A percentile compares a stretch with the other conserved stretches of the same genome.
These are phyloP conservation scores for Xestia sexstrigata DNA, from an alignment of 2,888 invertebrate genomes.

Conservation along the genomic window DNA sequence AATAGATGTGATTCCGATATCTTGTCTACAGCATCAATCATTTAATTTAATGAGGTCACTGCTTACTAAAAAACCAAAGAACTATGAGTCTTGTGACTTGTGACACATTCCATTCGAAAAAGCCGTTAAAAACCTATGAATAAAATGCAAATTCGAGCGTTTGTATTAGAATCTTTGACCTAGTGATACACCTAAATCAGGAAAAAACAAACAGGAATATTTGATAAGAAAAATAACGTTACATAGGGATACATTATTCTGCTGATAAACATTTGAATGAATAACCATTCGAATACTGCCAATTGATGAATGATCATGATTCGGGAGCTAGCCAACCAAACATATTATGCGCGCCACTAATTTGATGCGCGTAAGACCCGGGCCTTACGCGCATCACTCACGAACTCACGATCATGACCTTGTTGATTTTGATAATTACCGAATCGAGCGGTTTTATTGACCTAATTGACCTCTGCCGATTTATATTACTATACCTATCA, in stretches of 20 bases:
- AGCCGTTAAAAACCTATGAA: neutral
- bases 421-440: constrained; percentile 36
- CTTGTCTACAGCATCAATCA: neutral
- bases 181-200: constrained; percentile 30
- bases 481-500: constrained; percentile 29
- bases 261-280: constrained; percentile 18
- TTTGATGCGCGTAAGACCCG: constrained; percentile 1
- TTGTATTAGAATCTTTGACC: constrained; percentile 22
- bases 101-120: neutral
- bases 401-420: constrained; percentile 42
- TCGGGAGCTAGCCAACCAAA: neutral
- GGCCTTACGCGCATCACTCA: constrained; percentile 22
- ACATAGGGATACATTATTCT: constrained; percentile 6
- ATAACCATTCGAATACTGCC: constrained; percentile 8
- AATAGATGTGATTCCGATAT: neutral
- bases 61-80: neutral
- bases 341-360: constrained; percentile 3
- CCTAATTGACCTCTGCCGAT: constrained; percentile 25
- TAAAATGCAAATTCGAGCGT: constrained; percentile 2
- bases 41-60: neutral
- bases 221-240: constrained; percentile 27
- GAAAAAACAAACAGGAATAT: constrained; percentile 33
- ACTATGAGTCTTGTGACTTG: neutral
- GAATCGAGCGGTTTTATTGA: constrained; percentile 21
- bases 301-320: constrained; percentile 11